Percentiles rank a stretch among this genome's conserved stretches.
These are phyloP conservation scores for Micronycteris hirsuta DNA, from an alignment of 2,113 vertebrate genomes.

Conservation along the genomic window DNA sequence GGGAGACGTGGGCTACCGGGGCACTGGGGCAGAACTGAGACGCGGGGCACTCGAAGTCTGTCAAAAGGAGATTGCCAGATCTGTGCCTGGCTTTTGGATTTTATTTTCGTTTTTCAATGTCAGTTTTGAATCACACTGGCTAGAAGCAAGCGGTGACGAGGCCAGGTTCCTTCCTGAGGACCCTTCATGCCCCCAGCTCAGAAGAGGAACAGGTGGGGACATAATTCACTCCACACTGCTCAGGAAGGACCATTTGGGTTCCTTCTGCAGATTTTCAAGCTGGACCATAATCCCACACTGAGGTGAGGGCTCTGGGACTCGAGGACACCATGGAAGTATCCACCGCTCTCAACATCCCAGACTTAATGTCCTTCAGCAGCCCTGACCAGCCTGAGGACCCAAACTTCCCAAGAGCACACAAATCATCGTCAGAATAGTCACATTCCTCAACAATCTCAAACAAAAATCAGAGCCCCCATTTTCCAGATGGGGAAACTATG, in stretches of 20 bases:
- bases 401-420: background rate
- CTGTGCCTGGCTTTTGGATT: background rate
- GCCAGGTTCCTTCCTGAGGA: background rate
- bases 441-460: background rate
- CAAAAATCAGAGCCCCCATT: background rate
- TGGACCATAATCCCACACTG: background rate
- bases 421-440: background rate
- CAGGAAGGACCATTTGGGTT: background rate
- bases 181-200: background rate
- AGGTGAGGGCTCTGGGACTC: background rate
- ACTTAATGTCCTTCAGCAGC: background rate
- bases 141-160: background rate
- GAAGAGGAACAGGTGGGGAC: background rate
- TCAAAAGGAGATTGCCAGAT: background rate
- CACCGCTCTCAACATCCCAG: background rate
- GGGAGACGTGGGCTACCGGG: background rate
- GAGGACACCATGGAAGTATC: background rate
- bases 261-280: background rate
- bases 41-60: background rate
- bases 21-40: background rate
- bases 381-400: background rate
- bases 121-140: background rate
- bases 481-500: slow-evolving; percentile 22
- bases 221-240: background rate
- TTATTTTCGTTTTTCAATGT: slow-evolving; percentile 5